These are phyloP conservation scores for Euwallacea fornicatus DNA, from an alignment of 1,140 invertebrate species.

Conservation along the genomic window DNA sequence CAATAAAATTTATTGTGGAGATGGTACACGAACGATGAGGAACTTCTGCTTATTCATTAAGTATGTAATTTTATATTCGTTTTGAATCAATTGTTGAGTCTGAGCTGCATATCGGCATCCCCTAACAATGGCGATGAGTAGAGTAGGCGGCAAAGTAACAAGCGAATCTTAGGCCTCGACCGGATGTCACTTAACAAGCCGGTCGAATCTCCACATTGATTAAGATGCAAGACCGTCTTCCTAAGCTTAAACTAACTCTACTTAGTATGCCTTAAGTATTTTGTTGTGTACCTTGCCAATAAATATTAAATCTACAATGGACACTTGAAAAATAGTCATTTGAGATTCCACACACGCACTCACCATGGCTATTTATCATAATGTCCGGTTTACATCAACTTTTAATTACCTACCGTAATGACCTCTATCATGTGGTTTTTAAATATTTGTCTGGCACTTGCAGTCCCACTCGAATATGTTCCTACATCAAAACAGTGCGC, in stretches of 20 bases:
- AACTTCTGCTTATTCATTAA: too few relatives aligned
- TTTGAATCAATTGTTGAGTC: too few relatives aligned
- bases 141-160: constrained; percentile 30
- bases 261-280: constrained; percentile 38
- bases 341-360: constrained; percentile 28
- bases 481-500: too few relatives aligned
- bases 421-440: constrained; percentile 16
- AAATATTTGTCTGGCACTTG: constrained; percentile 16
- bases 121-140: constrained; percentile 16
- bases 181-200: constrained; percentile 43
- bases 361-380: constrained; percentile 34
- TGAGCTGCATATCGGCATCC: constrained; percentile 12
- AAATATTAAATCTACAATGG: constrained; percentile 41
- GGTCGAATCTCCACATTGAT: constrained; percentile 39
- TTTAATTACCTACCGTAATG: constrained; percentile 27
- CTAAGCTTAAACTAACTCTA: constrained; percentile 39
- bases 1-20: too few relatives aligned
- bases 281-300: constrained; percentile 40
- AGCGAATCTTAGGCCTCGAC: constrained; percentile 32
- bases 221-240: constrained; percentile 40
- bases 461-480: too few relatives aligned
- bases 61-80: too few relatives aligned
- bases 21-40: too few relatives aligned
- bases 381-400: constrained; percentile 41
- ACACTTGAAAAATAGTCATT: constrained; percentile 38